Percentiles rank a stretch among this genome's conserved stretches.
Evolutionary conservation across 2,797 vertebrate species (phyloP).

Genomic region (Sebastes hubbsi): DNA sequence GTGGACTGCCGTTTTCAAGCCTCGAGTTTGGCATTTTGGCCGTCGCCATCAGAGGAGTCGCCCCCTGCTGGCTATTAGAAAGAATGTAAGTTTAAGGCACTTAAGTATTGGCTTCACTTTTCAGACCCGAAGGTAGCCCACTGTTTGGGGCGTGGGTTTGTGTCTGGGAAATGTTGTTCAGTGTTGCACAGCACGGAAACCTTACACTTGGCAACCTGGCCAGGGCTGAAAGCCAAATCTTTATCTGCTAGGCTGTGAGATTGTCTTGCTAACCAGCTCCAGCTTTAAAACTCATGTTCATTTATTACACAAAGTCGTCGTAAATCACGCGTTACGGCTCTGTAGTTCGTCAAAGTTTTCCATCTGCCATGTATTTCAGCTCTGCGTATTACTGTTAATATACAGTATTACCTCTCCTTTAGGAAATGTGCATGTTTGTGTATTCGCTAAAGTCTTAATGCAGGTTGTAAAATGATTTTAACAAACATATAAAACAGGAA

Average conservation of each 20-base stretch:
- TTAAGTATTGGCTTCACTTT: too few species aligned
- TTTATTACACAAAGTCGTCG: constrained; percentile 69
- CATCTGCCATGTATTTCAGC: constrained; percentile 62
- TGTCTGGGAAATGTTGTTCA: constrained; percentile 60
- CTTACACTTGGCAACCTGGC: constrained; percentile 61
- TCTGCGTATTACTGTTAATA: constrained; percentile 27
- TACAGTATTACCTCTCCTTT: constrained; percentile 6
- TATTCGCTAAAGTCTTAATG: neutral
- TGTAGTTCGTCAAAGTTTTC: constrained; percentile 63
- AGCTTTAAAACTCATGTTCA: constrained; percentile 69
- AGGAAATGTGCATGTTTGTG: constrained; percentile 32
- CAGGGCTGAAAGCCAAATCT: constrained; percentile 51
- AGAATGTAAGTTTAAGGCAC: too few species aligned
- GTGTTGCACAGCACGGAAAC: constrained; percentile 65
- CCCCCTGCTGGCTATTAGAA: too few species aligned
- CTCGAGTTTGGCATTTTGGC: too few species aligned
- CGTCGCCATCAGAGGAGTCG: too few species aligned
- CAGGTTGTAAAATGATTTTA: constrained; percentile 41
- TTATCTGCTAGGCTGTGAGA: constrained; percentile 67
- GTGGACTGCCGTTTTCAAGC: too few species aligned
- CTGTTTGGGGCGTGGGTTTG: constrained; percentile 41
- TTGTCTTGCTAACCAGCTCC: constrained; percentile 71
- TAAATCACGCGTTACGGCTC: constrained; percentile 68
- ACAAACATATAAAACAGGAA: constrained; percentile 58
- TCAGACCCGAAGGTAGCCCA: too few species aligned